Evolutionary conservation across 1,140 invertebrate genomes (phyloP).

Genomic region (Nomia melanderi): DNA sequence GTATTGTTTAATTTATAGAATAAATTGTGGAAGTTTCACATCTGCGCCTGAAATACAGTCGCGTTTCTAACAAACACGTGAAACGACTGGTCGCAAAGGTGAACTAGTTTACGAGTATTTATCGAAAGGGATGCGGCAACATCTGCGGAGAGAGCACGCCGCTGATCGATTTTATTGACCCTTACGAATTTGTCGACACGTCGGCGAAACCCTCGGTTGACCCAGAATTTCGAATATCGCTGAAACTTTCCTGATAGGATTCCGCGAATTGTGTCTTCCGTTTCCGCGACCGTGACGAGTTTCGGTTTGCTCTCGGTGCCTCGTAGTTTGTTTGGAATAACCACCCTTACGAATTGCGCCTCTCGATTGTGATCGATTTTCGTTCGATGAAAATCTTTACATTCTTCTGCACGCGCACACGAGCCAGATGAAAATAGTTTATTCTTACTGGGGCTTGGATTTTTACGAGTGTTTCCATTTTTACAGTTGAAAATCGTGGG

Average conservation of each 20-base stretch:
- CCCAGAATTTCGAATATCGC: slow-evolving; percentile 6
- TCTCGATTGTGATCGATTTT: slow-evolving; percentile 54
- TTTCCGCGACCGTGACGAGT: background rate
- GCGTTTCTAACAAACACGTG: too few relatives aligned
- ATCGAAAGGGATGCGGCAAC: too few relatives aligned
- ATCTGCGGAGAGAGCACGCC: too few relatives aligned
- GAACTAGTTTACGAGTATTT: too few relatives aligned
- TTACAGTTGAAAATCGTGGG: too few relatives aligned
- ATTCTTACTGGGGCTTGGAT: too few relatives aligned
- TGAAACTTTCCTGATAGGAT: slow-evolving; percentile 59
- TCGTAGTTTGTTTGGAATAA: background rate
- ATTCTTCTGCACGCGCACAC: too few relatives aligned
- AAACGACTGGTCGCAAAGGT: too few relatives aligned
- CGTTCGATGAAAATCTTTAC: slow-evolving; percentile 28
- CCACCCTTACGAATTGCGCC: background rate
- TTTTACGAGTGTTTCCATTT: too few relatives aligned
- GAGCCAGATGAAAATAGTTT: background rate
- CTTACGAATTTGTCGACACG: background rate
- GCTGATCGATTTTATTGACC: background rate
- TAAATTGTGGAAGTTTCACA: too few relatives aligned
- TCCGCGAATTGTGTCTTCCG: slow-evolving; percentile 46
- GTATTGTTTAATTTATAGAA: too few relatives aligned
- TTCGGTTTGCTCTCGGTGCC: slow-evolving; percentile 2
- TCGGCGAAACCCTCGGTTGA: background rate
- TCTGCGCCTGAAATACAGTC: too few relatives aligned